A percentile compares a stretch with the other conserved stretches of the same genome.
Evolutionary conservation across 2,113 vertebrate species (phyloP).

Genomic region (Cariama cristata): DNA sequence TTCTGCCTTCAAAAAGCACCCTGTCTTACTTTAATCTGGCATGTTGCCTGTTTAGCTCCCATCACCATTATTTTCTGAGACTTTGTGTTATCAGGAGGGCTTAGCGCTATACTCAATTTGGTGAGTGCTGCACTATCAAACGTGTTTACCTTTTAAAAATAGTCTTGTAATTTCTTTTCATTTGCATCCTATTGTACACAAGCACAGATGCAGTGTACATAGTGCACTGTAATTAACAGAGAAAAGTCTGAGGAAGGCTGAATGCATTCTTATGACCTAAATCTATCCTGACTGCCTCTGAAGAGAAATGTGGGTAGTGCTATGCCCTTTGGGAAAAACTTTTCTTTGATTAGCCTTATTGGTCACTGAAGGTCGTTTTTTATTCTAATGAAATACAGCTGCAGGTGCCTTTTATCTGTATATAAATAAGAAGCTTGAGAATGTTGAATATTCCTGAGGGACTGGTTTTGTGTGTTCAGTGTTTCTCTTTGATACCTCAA

Average conservation of each 20-base stretch:
- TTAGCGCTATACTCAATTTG: background rate
- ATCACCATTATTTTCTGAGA: background rate
- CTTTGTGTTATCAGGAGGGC: background rate
- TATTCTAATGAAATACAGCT: conserved; percentile 33
- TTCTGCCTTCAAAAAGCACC: background rate
- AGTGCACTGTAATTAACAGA: conserved; percentile 2
- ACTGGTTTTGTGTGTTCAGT: background rate
- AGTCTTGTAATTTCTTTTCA: background rate
- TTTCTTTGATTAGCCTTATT: conserved; percentile 32
- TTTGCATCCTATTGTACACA: conserved; percentile 5
- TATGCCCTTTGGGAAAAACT: background rate
- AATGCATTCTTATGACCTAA: background rate
- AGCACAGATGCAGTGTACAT: background rate
- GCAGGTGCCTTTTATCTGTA: conserved; percentile 43
- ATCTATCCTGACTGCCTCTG: background rate
- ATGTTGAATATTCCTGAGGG: background rate
- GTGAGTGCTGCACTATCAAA: background rate
- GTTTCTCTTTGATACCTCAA: conserved; percentile 40
- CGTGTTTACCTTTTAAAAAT: conserved; percentile 27
- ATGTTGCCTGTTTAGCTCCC: background rate
- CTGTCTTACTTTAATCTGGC: background rate
- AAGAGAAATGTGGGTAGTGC: background rate
- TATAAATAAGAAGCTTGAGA: conserved; percentile 15
- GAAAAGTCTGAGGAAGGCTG: background rate
- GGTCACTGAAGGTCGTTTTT: conserved; percentile 28